These are phyloP conservation scores for Drosophila albomicans DNA, from an alignment of 1,140 invertebrate species.

Conservation along the genomic window DNA sequence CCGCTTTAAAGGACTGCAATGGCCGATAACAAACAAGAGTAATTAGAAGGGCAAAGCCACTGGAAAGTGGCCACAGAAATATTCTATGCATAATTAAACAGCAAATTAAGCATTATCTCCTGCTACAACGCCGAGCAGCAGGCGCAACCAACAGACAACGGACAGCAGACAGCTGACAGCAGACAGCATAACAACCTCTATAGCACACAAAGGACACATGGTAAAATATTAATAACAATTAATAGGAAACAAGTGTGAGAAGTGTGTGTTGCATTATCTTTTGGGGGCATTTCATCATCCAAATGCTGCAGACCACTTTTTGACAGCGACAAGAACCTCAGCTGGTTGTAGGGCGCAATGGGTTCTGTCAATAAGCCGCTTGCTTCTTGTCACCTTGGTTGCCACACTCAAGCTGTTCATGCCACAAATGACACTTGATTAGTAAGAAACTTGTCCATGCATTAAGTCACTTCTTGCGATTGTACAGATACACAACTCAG, in stretches of 20 bases:
- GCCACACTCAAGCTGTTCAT: slow-evolving; percentile 17
- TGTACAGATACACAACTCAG: no score
- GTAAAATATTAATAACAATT: slow-evolving; percentile 77
- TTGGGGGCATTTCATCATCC: slow-evolving; percentile 75
- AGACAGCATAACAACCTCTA: background rate
- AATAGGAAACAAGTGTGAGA: slow-evolving; percentile 71
- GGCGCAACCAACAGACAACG: slow-evolving; percentile 3
- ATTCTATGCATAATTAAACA: slow-evolving; percentile 75
- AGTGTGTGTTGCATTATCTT: slow-evolving; percentile 31
- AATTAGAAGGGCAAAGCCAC: slow-evolving; percentile 60
- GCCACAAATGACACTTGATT: slow-evolving; percentile 53
- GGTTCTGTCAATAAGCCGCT: slow-evolving; percentile 32
- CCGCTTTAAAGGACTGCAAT: slow-evolving; percentile 49
- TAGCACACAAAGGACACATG: slow-evolving; percentile 31
- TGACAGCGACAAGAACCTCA: slow-evolving; percentile 49
- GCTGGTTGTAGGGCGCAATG: slow-evolving; percentile 5
- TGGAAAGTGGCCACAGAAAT: slow-evolving; percentile 46
- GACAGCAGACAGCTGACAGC: background rate
- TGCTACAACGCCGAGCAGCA: background rate
- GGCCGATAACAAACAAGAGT: slow-evolving; percentile 69
- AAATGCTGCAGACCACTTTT: slow-evolving; percentile 48
- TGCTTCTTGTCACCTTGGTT: background rate
- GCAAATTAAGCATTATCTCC: slow-evolving; percentile 76
- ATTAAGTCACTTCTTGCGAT: slow-evolving; percentile 14
- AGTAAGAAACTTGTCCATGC: slow-evolving; percentile 28